Conservation (phyloP, 2,113 vertebrate species). For the Trachemys scripta region DNA sequence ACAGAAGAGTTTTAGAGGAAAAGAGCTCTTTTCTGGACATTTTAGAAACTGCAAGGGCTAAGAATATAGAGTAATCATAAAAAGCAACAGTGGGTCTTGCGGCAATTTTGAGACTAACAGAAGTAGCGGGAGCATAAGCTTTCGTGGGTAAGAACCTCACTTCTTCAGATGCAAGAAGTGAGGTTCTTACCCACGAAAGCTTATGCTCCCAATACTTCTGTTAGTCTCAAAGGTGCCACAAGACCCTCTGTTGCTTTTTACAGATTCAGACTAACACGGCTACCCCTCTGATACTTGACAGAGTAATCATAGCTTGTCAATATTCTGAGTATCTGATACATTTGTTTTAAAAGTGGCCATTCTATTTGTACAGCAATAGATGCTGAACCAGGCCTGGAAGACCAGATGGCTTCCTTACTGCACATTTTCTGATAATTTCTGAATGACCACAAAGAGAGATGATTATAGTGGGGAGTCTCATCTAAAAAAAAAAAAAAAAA, state of each 20-base stretch:
- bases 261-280: no score
- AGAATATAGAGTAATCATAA: neutral
- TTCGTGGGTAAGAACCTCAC: no score
- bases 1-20: neutral
- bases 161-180: no score
- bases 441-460: neutral
- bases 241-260: no score
- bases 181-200: no score
- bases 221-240: no score
- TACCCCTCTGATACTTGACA: neutral
- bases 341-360: neutral
- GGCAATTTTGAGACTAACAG: no score
- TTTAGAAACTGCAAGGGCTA: neutral
- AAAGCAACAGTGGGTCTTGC: no score
- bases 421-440: neutral
- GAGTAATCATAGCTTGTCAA: neutral
- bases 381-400: neutral
- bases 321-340: neutral
- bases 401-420: neutral
- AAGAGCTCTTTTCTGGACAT: slow-evolving; percentile 28
- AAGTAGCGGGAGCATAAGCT: no score
- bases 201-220: no score
- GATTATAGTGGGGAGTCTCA: neutral
- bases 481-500: neutral
- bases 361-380: neutral